Conservation (phyloP, 1,140 invertebrate genomes). For the Drosophila suzukii region DNA sequence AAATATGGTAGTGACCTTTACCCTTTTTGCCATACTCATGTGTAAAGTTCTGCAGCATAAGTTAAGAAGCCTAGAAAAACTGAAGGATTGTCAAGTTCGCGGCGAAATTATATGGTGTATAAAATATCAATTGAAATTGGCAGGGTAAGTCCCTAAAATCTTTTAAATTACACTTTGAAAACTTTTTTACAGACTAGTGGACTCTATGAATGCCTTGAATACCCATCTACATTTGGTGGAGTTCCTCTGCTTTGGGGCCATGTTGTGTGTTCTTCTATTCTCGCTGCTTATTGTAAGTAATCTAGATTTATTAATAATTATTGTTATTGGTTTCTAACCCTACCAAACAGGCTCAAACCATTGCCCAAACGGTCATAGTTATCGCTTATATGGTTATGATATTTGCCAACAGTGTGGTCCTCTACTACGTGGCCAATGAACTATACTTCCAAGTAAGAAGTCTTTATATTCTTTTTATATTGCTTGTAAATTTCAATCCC, state of each 20-base stretch:
- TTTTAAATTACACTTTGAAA: too few relatives aligned
- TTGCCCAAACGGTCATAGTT: slow-evolving; percentile 62
- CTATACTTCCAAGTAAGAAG: slow-evolving; percentile 63
- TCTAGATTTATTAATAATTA: fast-evolving
- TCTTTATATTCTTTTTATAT: background rate
- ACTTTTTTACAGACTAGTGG: slow-evolving; percentile 40
- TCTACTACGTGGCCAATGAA: slow-evolving; percentile 75
- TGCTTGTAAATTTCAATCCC: background rate
- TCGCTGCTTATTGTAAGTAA: slow-evolving; percentile 69
- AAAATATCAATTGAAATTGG: slow-evolving; percentile 64
- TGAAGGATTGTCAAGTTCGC: slow-evolving; percentile 25
- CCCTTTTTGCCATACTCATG: slow-evolving; percentile 74
- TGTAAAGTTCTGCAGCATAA: slow-evolving; percentile 68
- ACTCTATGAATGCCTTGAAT: slow-evolving; percentile 66
- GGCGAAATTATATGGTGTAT: slow-evolving; percentile 68
- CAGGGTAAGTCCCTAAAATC: slow-evolving; percentile 39
- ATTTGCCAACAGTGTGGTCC: slow-evolving; percentile 68
- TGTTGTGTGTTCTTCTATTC: slow-evolving; percentile 72
- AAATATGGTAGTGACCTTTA: slow-evolving; percentile 75
- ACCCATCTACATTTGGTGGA: slow-evolving; percentile 70
- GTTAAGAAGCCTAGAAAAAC: slow-evolving; percentile 41
- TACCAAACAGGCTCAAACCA: slow-evolving; percentile 55
- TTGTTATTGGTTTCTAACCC: background rate
- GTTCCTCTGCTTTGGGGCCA: slow-evolving; percentile 74
- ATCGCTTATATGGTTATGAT: slow-evolving; percentile 74